Evolutionary conservation across 2,113 vertebrate genomes (phyloP).

Genomic region (Phalacrocorax pelagicus): DNA sequence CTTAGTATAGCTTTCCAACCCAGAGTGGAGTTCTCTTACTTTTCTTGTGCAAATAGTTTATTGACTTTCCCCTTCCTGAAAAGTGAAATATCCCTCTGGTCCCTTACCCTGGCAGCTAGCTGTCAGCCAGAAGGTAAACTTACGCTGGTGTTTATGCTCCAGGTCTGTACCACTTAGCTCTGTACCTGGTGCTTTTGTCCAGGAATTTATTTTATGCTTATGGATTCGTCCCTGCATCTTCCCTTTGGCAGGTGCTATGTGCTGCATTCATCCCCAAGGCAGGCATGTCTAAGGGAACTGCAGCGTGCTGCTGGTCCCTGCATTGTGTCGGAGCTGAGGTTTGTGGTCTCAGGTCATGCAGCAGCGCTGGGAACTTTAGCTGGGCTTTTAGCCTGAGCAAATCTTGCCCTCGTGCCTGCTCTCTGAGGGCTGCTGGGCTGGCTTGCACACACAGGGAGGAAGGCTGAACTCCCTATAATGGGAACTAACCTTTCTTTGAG

Average conservation of each 20-base stretch:
- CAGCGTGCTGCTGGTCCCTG: accelerated
- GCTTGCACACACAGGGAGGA: not conserved
- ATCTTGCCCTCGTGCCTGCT: not conserved
- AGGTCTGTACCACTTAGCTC: not conserved
- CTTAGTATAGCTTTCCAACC: not conserved
- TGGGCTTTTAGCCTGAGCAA: not conserved
- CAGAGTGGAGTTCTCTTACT: not conserved
- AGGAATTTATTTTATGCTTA: not conserved
- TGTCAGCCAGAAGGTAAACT: not conserved
- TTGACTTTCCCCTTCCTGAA: not conserved
- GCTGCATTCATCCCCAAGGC: accelerated
- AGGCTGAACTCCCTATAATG: not conserved
- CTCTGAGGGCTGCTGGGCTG: not conserved
- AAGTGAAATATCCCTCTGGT: not conserved
- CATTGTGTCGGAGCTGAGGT: accelerated
- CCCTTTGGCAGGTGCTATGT: not conserved
- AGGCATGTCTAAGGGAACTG: accelerated
- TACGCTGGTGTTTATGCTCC: not conserved
- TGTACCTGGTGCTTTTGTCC: not conserved
- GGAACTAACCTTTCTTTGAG: not conserved
- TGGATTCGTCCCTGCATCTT: not conserved
- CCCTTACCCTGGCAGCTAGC: not conserved
- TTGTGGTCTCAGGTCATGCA: accelerated
- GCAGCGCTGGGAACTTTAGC: not conserved
- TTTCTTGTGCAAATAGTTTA: not conserved